Percentiles rank a stretch among this genome's conserved stretches.
These are phyloP conservation scores for Xiphias gladius DNA, from an alignment of 2,113 vertebrate species.

Conservation along the genomic window DNA sequence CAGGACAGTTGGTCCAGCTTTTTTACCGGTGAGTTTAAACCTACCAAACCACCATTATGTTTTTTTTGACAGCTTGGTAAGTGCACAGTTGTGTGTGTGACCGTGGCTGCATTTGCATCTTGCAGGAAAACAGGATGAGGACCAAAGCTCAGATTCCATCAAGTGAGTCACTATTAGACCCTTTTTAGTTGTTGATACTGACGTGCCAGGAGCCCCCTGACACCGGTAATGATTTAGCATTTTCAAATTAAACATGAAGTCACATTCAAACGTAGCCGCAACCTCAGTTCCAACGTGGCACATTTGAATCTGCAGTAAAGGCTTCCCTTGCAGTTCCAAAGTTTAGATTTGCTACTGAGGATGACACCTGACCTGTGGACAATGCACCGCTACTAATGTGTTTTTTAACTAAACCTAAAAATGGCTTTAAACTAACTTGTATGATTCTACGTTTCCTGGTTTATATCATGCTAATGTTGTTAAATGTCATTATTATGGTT, in stretches of 20 bases:
- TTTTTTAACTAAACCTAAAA: too few relatives aligned
- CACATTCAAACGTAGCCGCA: neutral
- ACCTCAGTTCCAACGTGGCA: too few relatives aligned
- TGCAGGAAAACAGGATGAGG: slow-evolving; percentile 77
- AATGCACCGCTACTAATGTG: too few relatives aligned
- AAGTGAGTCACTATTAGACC: slow-evolving; percentile 56
- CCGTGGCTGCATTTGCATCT: slow-evolving; percentile 39
- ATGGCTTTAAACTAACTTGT: neutral
- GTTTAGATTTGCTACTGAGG: too few relatives aligned
- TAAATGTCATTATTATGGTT: neutral
- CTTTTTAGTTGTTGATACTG: neutral
- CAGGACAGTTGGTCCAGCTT: slow-evolving; percentile 84
- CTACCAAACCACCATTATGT: neutral
- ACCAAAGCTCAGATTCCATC: slow-evolving; percentile 61
- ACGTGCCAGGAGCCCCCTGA: neutral
- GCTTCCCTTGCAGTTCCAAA: neutral
- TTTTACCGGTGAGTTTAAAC: slow-evolving; percentile 64
- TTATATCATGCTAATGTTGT: neutral
- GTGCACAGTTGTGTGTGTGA: neutral
- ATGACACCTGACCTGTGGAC: too few relatives aligned
- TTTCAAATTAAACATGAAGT: neutral
- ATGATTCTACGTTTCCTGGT: neutral
- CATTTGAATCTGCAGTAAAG: neutral
- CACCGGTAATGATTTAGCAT: neutral
- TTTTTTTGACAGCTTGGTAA: neutral